These are phyloP conservation scores for Otus sunia DNA, from an alignment of 2,113 vertebrate species.

Conservation along the genomic window DNA sequence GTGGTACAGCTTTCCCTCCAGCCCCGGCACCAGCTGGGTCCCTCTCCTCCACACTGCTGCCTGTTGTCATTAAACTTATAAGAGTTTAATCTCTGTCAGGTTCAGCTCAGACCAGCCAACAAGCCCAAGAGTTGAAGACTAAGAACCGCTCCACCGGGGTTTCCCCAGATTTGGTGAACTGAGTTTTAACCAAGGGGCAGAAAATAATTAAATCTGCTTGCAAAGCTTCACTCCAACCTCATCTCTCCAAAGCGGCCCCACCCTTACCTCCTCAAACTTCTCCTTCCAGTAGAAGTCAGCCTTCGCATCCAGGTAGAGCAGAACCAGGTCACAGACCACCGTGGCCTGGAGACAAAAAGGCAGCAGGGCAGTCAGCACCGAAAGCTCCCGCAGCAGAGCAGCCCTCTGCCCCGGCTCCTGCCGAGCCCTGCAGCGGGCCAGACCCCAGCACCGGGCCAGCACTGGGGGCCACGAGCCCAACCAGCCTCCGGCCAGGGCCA, in stretches of 20 bases:
- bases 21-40: not conserved
- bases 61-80: not conserved
- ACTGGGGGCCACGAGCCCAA: not conserved
- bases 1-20: not conserved
- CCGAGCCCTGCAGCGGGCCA: not conserved
- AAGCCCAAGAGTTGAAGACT: not conserved
- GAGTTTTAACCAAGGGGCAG: not conserved
- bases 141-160: not conserved
- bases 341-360: slow-evolving; percentile 54
- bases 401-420: not conserved
- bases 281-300: slow-evolving; percentile 73
- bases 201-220: not conserved
- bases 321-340: slow-evolving; percentile 76
- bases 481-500: not conserved
- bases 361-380: not conserved
- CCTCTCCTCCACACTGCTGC: not conserved
- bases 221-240: not conserved
- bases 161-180: not conserved
- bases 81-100: not conserved
- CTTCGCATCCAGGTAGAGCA: slow-evolving; percentile 75
- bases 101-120: not conserved
- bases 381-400: not conserved
- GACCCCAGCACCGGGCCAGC: not conserved
- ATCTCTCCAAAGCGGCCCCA: not conserved
- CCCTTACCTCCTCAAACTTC: slow-evolving; percentile 76